Evolutionary conservation across 2,113 vertebrate genomes (phyloP), one percentile per base, ranked within the genome.

Genomic region (Chaetodon auriga): DNA sequence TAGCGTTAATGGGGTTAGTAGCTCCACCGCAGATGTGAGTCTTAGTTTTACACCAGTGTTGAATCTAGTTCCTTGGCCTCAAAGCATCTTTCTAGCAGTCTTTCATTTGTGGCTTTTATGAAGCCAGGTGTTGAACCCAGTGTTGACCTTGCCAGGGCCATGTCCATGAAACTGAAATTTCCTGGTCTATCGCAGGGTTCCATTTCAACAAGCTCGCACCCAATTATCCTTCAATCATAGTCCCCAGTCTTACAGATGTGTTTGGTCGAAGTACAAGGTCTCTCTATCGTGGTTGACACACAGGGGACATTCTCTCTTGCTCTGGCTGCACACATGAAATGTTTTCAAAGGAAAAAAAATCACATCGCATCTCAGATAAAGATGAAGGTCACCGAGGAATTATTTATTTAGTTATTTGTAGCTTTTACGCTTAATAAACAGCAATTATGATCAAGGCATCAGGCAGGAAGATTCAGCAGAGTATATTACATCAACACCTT

Each of bases 171-270:
- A 91, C 88, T 90, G 85, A 78, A 93, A 92, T 93, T 92, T 92
- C 84, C 88, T 86, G 89, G 82, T 92, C 80, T 91, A 87, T 93
- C 78, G 83, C 54, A 68, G 78, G 73, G 87, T 91, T 94, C 87
- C 78, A 87, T 94, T 95, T 93, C 91, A 92, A 87, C 89, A 91
- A 89, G 84, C 89, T 90, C 78, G 78, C 88, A 91, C 88, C 85
- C 93, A 92, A 92, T 95, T 94, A 92, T 93, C 87, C 80, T 87
- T 89, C 91, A 90, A 74, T 94, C 83, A 92, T 85, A 74, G 83
- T 89, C 82, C 30, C 87, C 53, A 57, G 80, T 81, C 87, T 84
- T 89, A 86, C 92, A 90, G 87, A 92, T 87, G 80, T 85, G 91
- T 85, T 89, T 91, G 66, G 65, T 83, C 36, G 18, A 10, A 76